A percentile compares a stretch with the other conserved stretches of the same genome.
Conservation (phyloP, 1,140 invertebrate species). For the Drosophila hydei region DNA sequence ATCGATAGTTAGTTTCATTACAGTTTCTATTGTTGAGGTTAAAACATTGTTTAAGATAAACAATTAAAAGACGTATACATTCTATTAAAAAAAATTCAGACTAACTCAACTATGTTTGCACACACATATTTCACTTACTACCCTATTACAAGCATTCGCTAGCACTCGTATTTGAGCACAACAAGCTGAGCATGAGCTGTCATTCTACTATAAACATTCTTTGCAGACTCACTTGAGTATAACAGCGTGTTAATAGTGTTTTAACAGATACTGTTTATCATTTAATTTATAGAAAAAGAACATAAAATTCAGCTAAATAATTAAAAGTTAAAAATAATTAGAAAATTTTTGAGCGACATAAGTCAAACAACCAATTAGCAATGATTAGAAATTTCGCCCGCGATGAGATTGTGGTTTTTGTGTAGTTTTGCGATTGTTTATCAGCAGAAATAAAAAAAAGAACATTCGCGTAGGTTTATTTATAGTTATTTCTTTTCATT, state of each 20-base stretch:
- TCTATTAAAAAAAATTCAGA: too few relatives aligned
- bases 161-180: background rate
- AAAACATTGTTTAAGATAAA: too few relatives aligned
- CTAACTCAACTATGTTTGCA: too few relatives aligned
- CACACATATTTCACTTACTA: too few relatives aligned
- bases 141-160: too few relatives aligned
- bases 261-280: background rate
- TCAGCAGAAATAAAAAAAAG: background rate
- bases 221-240: conserved; percentile 9
- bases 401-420: background rate
- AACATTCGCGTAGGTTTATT: conserved; percentile 26
- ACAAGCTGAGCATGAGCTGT: background rate
- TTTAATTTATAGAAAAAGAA: background rate
- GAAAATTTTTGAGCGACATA: background rate
- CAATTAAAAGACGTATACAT: too few relatives aligned
- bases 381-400: too few relatives aligned
- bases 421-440: conserved; percentile 9
- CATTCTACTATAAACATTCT: background rate
- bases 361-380: background rate
- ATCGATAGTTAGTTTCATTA: background rate
- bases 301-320: background rate
- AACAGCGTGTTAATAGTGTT: conserved; percentile 5
- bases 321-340: background rate
- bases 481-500: conserved; percentile 44
- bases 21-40: too few relatives aligned